Conservation (phyloP, 2,797 vertebrate genomes). For the Emys orbicularis region DNA sequence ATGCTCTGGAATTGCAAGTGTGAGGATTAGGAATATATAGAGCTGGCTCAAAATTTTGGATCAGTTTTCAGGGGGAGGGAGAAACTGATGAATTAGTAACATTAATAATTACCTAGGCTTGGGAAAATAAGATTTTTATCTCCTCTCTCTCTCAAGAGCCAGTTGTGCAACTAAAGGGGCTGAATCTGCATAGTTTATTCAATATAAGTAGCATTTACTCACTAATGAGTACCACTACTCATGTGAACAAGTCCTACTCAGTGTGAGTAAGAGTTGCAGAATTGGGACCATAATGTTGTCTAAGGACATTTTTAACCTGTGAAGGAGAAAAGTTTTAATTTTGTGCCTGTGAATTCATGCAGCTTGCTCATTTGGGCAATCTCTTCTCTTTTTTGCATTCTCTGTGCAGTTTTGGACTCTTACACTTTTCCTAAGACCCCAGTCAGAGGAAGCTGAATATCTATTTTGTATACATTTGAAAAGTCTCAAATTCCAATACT, state of each 20-base stretch:
- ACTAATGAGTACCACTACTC: background rate
- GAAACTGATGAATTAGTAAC: background rate
- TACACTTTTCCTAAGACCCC: slow-evolving; percentile 2
- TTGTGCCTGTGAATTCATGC: background rate
- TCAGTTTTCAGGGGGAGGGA: background rate
- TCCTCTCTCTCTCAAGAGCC: too few relatives aligned
- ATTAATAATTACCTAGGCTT: rapidly evolving
- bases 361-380: background rate
- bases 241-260: too few relatives aligned
- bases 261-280: background rate
- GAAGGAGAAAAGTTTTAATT: background rate
- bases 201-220: background rate
- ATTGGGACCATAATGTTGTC: background rate
- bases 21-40: background rate
- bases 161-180: background rate
- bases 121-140: background rate
- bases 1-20: background rate
- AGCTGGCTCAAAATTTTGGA: background rate
- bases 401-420: background rate
- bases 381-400: background rate
- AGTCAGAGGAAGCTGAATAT: slow-evolving; percentile 9
- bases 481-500: slow-evolving; percentile 28
- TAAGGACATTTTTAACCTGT: slow-evolving; percentile 19
- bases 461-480: slow-evolving; percentile 46
- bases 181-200: background rate